Conservation (phyloP, 1,140 invertebrate genomes). For the Anagrus nilaparvatae region DNA sequence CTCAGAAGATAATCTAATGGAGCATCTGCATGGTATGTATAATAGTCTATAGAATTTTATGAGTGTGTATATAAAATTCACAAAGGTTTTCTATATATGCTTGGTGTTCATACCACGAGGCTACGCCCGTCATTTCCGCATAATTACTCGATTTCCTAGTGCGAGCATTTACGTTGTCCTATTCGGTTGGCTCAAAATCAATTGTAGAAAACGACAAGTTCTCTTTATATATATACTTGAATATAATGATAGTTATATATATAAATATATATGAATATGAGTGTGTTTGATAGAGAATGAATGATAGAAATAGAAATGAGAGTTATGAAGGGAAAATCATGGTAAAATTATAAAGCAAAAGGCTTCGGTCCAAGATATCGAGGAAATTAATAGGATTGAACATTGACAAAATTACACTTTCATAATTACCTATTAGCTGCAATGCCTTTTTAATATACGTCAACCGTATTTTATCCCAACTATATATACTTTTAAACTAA, state of each 20-base stretch:
- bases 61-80: background rate
- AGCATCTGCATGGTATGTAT: too few relatives aligned
- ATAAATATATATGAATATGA: conserved; percentile 5
- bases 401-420: conserved; percentile 26
- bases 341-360: background rate
- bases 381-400: conserved; percentile 37
- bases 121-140: conserved; percentile 38
- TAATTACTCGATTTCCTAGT: conserved; percentile 38
- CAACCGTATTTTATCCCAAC: too few relatives aligned
- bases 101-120: conserved; percentile 23
- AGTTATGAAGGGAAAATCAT: conserved; percentile 15
- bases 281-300: too few relatives aligned
- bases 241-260: conserved; percentile 1
- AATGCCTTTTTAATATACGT: conserved; percentile 17
- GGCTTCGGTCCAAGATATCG: conserved; percentile 31
- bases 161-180: conserved; percentile 12
- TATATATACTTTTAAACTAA: too few relatives aligned
- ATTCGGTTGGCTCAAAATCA: conserved; percentile 20
- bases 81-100: conserved; percentile 5
- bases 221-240: too few relatives aligned
- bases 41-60: too few relatives aligned
- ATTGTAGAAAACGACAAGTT: conserved; percentile 29
- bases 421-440: conserved; percentile 38
- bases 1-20: too few relatives aligned
- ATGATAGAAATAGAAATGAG: conserved; percentile 22